phyloP scores from a whole-genome alignment of 1,140 invertebrate species.

The Mamestra configurata region DNA sequence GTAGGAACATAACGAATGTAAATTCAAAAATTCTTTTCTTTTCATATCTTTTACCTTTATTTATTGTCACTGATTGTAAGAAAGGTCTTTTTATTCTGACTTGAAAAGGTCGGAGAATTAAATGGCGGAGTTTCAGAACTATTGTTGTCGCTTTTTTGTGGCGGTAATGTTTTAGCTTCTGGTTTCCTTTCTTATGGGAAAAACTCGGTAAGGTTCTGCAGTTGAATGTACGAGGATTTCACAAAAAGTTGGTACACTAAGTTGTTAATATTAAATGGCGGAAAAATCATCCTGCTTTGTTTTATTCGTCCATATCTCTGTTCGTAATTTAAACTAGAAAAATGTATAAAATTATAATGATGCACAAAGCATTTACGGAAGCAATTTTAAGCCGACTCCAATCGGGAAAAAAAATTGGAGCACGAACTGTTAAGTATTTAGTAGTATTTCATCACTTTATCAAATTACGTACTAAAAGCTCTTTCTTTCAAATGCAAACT shows the following conservation, averaged over 20 bases:
- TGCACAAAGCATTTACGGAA: no score
- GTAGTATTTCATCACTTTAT: no score
- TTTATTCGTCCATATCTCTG: not conserved
- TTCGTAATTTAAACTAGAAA: no score
- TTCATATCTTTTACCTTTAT: constrained; percentile 22
- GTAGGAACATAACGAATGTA: constrained; percentile 33
- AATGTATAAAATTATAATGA: no score
- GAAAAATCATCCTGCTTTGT: not conserved
- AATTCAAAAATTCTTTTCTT: constrained; percentile 22
- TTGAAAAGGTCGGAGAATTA: constrained; percentile 32
- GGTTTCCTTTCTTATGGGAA: not conserved
- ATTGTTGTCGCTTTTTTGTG: constrained; percentile 20
- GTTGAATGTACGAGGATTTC: not conserved
- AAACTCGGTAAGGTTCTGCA: not conserved
- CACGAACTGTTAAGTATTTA: no score
- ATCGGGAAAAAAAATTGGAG: no score
- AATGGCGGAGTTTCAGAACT: constrained; percentile 19
- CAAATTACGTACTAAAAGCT: not conserved
- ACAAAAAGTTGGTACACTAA: not conserved
- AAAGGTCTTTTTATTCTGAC: constrained; percentile 26
- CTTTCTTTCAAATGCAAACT: not conserved
- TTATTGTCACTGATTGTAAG: constrained; percentile 22
- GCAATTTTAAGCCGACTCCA: no score
- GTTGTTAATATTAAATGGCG: not conserved
- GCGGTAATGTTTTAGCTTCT: constrained; percentile 13